Conservation (phyloP, 2,797 vertebrate species). For the Peromyscus melanophrys region DNA sequence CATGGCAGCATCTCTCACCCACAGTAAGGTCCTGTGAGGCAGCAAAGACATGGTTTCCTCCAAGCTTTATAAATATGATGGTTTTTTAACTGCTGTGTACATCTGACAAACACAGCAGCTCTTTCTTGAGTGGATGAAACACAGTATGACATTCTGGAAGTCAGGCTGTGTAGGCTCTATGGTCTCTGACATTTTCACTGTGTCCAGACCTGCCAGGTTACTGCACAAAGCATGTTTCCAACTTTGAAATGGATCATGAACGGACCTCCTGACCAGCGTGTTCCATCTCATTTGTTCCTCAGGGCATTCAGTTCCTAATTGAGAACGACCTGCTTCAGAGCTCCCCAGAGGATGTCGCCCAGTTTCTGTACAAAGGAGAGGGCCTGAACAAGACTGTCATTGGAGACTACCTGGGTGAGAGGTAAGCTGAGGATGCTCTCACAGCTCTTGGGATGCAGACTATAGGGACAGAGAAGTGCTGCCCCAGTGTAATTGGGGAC, state of each 20-base stretch:
- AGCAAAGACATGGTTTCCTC: not conserved
- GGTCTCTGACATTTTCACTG: not conserved
- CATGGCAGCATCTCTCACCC: accelerated
- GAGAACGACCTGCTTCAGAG: constrained; percentile 98
- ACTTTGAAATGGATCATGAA: not conserved
- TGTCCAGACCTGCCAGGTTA: not conserved
- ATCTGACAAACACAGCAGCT: not conserved
- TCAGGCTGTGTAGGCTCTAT: accelerated
- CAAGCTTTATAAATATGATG: not conserved
- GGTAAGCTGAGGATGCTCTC: constrained; percentile 88
- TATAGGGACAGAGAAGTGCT: accelerated
- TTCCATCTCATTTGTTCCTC: constrained; percentile 72
- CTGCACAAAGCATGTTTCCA: not conserved
- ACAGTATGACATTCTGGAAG: not conserved
- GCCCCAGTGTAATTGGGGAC: accelerated
- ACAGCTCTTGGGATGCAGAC: not conserved
- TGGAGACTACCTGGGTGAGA: constrained; percentile 98
- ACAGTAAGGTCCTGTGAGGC: accelerated
- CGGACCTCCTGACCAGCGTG: not conserved
- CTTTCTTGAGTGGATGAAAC: not conserved
- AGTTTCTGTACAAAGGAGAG: constrained; percentile 99
- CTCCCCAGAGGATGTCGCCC: constrained; percentile 96
- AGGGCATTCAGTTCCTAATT: constrained; percentile 98
- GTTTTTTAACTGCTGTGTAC: constrained; percentile 36
- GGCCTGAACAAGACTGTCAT: constrained; percentile 99